phyloP scores from a whole-genome alignment of 2,888 invertebrate species.

The Caprella mutica region DNA sequence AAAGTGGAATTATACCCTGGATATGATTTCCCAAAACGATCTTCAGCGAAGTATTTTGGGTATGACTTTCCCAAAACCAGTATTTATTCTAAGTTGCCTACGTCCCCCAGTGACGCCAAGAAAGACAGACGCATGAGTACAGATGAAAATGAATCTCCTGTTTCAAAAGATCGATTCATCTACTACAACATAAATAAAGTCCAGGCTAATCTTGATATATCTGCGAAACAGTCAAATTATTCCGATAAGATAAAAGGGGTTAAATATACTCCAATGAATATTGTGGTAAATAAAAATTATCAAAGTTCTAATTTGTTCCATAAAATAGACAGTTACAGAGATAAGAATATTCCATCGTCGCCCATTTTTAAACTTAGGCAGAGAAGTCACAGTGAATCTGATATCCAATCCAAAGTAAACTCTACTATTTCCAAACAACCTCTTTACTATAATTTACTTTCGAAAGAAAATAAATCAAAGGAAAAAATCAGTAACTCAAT shows the following conservation, averaged over 20 bases:
- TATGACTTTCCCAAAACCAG: slow-evolving; percentile 4
- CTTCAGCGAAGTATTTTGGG: slow-evolving; percentile 3
- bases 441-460: background rate
- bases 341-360: too few species aligned
- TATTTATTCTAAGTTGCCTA: too few species aligned
- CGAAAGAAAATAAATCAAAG: background rate
- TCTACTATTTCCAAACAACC: background rate
- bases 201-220: slow-evolving; percentile 1
- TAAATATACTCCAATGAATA: background rate
- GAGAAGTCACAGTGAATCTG: background rate
- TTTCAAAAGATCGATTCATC: background rate
- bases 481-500: too few species aligned
- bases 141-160: slow-evolving; percentile 1
- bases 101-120: background rate
- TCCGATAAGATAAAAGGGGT: slow-evolving; percentile 1
- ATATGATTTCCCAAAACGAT: slow-evolving; percentile 2
- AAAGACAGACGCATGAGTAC: background rate
- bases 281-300: too few species aligned
- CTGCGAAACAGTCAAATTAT: background rate
- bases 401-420: background rate
- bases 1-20: background rate
- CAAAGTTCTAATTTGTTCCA: too few species aligned
- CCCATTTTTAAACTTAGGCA: too few species aligned
- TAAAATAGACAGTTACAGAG: too few species aligned
- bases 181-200: slow-evolving; percentile 4